A percentile compares a stretch with the other conserved stretches of the same genome.
phyloP scores from a whole-genome alignment of 2,113 vertebrate genomes.

The Syrmaticus mikado region DNA sequence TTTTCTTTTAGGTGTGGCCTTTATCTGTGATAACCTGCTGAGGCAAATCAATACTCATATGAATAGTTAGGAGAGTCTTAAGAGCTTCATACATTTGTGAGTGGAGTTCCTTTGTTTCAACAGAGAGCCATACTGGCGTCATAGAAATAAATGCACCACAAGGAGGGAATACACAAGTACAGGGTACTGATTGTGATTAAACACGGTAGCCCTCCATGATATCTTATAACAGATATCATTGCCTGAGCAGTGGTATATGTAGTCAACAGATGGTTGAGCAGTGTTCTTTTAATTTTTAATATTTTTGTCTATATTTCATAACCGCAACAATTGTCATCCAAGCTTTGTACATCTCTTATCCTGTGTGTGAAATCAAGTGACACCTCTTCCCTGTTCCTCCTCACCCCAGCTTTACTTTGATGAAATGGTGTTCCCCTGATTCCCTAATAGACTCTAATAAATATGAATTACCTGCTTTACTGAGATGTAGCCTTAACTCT shows the following conservation, averaged over 20 bases:
- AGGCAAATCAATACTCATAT: neutral
- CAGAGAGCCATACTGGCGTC: neutral
- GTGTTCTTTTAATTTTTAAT: neutral
- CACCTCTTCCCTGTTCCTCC: rapidly evolving
- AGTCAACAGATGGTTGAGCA: neutral
- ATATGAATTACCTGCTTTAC: neutral
- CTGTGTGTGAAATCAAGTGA: neutral
- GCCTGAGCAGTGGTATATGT: neutral
- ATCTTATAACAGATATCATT: neutral
- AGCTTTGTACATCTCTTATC: neutral
- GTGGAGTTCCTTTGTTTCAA: neutral
- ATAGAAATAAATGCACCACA: neutral
- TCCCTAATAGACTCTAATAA: neutral
- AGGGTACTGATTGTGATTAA: neutral
- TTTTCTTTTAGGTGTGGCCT: neutral
- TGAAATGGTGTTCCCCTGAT: neutral
- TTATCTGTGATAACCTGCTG: neutral
- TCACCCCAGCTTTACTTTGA: neutral
- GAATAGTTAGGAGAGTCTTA: neutral
- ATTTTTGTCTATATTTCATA: neutral
- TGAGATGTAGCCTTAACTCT: neutral
- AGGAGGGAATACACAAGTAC: neutral
- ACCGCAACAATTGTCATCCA: neutral
- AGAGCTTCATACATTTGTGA: neutral
- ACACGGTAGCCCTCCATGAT: neutral